phyloP scores from a whole-genome alignment of 1,140 invertebrate genomes.

The Drosophila serrata region DNA sequence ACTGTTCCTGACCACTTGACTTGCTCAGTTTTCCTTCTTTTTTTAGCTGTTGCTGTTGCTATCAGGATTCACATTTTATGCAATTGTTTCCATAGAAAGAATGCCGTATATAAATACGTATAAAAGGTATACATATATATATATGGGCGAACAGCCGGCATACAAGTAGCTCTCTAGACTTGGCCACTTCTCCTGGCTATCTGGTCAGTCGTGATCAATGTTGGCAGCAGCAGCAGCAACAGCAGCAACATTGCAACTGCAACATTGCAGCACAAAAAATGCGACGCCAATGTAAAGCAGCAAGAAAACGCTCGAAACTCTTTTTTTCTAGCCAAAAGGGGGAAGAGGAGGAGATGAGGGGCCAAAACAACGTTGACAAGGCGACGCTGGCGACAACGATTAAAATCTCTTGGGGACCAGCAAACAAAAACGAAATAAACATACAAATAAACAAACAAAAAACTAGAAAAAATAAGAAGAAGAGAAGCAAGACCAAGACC shows the following conservation, averaged over 20 bases:
- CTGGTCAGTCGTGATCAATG: slow-evolving; percentile 79
- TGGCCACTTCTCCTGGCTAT: slow-evolving; percentile 55
- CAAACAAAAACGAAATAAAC: slow-evolving; percentile 36
- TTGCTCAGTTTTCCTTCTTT: slow-evolving; percentile 21
- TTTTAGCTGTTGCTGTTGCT: slow-evolving; percentile 68
- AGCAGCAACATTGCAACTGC: slow-evolving; percentile 16
- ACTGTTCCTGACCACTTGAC: slow-evolving; percentile 57
- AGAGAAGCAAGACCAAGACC: neutral
- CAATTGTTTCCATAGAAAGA: slow-evolving; percentile 84
- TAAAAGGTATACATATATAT: slow-evolving; percentile 3
- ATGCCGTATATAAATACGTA: slow-evolving; percentile 68
- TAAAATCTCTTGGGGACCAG: slow-evolving; percentile 78
- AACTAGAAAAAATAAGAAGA: neutral
- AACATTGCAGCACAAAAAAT: slow-evolving; percentile 55
- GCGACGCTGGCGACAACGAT: slow-evolving; percentile 79
- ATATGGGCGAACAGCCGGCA: slow-evolving; percentile 40
- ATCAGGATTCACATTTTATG: slow-evolving; percentile 83
- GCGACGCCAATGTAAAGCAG: slow-evolving; percentile 82
- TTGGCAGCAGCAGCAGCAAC: slow-evolving; percentile 48
- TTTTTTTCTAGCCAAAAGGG: slow-evolving; percentile 34
- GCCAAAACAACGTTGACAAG: slow-evolving; percentile 66
- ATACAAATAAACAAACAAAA: slow-evolving; percentile 18
- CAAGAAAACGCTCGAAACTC: slow-evolving; percentile 61
- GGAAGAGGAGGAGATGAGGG: slow-evolving; percentile 13
- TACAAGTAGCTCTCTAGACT: slow-evolving; percentile 66